Evolutionary conservation across 2,888 invertebrate species (phyloP).

Genomic region (Idaea aversata): DNA sequence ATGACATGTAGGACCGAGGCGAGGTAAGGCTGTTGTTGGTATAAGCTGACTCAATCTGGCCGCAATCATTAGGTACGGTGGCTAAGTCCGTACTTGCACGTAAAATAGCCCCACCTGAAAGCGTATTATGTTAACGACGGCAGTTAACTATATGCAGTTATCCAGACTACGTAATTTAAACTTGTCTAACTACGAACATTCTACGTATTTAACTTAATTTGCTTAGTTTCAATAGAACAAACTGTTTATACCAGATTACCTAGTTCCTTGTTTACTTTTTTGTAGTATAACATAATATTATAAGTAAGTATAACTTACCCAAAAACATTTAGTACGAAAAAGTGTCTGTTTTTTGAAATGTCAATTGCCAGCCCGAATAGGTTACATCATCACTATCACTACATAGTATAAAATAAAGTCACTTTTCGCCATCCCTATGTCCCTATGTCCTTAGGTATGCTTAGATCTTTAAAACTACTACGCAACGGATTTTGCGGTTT

Average conservation of each 20-base stretch:
- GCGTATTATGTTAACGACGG: slow-evolving; percentile 21
- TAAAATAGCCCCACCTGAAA: slow-evolving; percentile 15
- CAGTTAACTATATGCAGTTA: slow-evolving; percentile 9
- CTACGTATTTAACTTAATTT: not conserved
- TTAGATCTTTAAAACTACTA: too few species aligned
- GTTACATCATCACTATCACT: too few species aligned
- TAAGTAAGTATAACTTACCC: not conserved
- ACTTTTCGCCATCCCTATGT: too few species aligned
- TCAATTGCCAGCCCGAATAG: too few species aligned
- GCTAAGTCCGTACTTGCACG: slow-evolving; percentile 24
- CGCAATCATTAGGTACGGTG: slow-evolving; percentile 32
- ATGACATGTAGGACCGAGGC: not conserved
- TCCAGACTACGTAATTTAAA: not conserved
- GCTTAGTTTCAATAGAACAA: not conserved
- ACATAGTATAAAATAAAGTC: too few species aligned
- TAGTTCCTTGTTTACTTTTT: not conserved
- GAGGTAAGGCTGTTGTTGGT: not conserved
- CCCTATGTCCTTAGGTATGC: too few species aligned
- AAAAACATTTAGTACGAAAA: too few species aligned
- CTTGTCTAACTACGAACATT: not conserved
- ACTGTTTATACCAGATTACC: not conserved
- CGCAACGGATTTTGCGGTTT: too few species aligned
- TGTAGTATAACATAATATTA: not conserved
- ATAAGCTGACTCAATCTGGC: slow-evolving; percentile 18
- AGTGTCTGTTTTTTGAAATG: too few species aligned